Base-by-base conservation (phyloP, 2,113 vertebrate genomes). In the Cynopterus brachyotis region DNA sequence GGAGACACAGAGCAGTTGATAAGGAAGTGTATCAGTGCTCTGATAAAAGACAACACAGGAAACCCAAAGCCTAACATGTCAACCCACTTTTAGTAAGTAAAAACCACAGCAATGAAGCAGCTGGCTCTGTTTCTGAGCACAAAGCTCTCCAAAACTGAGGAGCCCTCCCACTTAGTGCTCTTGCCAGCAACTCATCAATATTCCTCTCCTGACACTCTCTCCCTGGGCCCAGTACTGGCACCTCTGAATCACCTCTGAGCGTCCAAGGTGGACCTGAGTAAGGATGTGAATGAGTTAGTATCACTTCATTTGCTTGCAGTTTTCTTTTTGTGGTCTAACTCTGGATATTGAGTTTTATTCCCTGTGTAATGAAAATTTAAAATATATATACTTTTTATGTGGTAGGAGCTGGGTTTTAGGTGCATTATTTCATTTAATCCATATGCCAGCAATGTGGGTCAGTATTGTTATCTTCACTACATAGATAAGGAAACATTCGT, bases 171-270 rank as follows among this genome's bases (percentile, higher is more conserved):
- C 15, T 26, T 3, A 75, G 13, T 4, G 22, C 5, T 60, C 45
- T 72, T 64, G 26, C 6, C 37, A n/a, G 40, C 35, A n/a, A 10
- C 26, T 37, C 35, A 19, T 5, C 35, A 47, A 3, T 59, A 20
- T 76, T 20, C 8, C 4, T 3, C 1, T 19, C 24, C n/a, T 20
- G 13, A 53, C 59, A 9, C 13, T n/a, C n/a, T 64, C 10, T 45
- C 6, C 17, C 8, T 73, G 20, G 9, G 4, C 11, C 26, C 30
- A 22, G 2, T 0, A 0, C 26, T 35, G 50, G 15, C 6, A 28
- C 83, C 35, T 73, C 0, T 45, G 72, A 84, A 50, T 85, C 53
- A 88, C 13, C 37, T 84, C 66, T n/a, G 26, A 95, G 24, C 1
- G 37, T 30, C 15, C 62, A 32, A 3, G 53, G 17, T 60, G 32